Conservation (phyloP, 92 coral and sea anemone genomes). For the Porites rus region DNA sequence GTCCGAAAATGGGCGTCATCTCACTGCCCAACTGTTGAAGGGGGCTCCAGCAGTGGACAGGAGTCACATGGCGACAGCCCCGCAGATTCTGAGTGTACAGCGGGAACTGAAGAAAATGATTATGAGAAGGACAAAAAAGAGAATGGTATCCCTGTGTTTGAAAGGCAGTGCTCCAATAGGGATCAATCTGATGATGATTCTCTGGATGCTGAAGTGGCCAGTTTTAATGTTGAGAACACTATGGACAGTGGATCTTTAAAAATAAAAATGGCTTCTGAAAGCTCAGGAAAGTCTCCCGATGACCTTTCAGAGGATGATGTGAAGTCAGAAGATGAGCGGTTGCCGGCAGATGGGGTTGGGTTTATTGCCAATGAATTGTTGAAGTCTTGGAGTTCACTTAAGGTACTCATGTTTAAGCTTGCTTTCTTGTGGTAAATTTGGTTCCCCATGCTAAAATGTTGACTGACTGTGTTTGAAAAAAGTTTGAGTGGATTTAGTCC, state of each 20-base stretch:
- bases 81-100: constrained; percentile 74
- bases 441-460: no score
- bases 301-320: constrained; percentile 89
- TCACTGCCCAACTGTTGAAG: constrained; percentile 62
- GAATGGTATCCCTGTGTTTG: constrained; percentile 21
- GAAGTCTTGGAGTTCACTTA: constrained; percentile 89
- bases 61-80: constrained; percentile 79
- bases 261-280: constrained; percentile 45
- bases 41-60: constrained; percentile 83
- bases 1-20: constrained; percentile 91
- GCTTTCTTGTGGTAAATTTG: no score
- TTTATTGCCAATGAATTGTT: constrained; percentile 81
- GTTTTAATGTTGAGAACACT: constrained; percentile 50
- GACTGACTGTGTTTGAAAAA: no score
- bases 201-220: constrained; percentile 67
- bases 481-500: no score
- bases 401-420: constrained; percentile 52
- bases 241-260: constrained; percentile 11
- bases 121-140: constrained; percentile 56
- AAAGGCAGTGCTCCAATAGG: constrained; percentile 61
- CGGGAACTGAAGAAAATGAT: constrained; percentile 70
- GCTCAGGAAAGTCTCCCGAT: constrained; percentile 81
- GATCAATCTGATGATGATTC: constrained; percentile 79
- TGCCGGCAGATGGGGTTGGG: constrained; percentile 73
- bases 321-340: constrained; percentile 80